phyloP scores from a whole-genome alignment of 2,888 invertebrate species.

The Brachypterus glaber region DNA sequence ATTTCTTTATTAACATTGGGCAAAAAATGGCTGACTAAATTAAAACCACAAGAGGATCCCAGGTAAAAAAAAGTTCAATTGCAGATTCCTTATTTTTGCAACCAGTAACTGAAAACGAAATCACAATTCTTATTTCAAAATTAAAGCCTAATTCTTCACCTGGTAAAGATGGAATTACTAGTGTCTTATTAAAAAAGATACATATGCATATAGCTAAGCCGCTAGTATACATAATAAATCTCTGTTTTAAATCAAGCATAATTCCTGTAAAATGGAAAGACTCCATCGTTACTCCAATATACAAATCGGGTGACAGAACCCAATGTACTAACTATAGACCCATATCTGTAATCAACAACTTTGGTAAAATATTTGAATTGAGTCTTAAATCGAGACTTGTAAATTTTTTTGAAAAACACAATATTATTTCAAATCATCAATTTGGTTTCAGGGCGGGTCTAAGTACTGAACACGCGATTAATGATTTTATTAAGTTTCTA shows the following conservation, averaged over 20 bases:
- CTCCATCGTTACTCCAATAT: constrained; percentile 4
- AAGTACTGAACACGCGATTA: no score
- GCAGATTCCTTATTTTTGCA: no score
- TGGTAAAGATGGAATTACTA: constrained; percentile 5
- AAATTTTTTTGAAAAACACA: constrained; percentile 6
- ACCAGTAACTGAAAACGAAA: constrained; percentile 20
- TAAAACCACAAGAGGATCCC: no score
- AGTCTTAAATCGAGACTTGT: constrained; percentile 5
- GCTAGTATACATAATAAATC: constrained; percentile 6
- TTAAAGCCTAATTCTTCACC: constrained; percentile 9
- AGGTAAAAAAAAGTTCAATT: no score
- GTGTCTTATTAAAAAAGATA: constrained; percentile 3
- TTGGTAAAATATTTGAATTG: constrained; percentile 9
- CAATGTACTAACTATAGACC: no score
- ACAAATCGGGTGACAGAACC: no score
- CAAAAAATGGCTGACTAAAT: no score
- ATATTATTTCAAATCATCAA: constrained; percentile 6
- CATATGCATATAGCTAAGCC: constrained; percentile 1
- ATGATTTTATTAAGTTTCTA: no score
- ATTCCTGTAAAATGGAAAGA: constrained; percentile 5
- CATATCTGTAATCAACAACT: constrained; percentile 3
- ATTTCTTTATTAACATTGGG: no score
- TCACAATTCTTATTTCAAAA: constrained; percentile 3
- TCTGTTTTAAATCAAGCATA: background rate
- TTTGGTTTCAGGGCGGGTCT: constrained; percentile 8